Base-by-base conservation (phyloP, 1,140 invertebrate species). In the Lepidurus apus region DNA sequence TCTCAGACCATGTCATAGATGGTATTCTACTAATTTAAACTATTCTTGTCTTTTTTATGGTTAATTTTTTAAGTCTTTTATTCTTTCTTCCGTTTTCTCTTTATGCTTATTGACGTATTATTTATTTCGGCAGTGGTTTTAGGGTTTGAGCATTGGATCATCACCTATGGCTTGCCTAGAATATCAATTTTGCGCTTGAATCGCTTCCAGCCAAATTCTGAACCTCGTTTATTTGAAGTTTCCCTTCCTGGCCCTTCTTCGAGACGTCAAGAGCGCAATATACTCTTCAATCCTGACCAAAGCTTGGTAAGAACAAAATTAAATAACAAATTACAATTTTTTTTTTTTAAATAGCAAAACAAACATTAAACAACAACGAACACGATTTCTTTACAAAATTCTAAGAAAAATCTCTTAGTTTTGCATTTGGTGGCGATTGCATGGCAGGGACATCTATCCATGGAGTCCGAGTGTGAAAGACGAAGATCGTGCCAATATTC, bases 401-500 rank as follows among this genome's bases (percentile, higher is more conserved):
- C 75, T 17, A 4, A n/a, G 42, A 43, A 24, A 34, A 4, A 8
- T 43, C 10, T 42, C 13, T 13, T 26, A 77, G 73, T 26, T 79
- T 24, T 79, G 78, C 21, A 43, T 79, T 11, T 79, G 78, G 78
- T 79, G 78, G 78, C 43, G 42, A 10, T 43, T 74, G 42, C 73
- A 79, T 45, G 78, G 78, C 7, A 74, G 78, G 21, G 78, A 79
- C 26, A 47, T 79, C 43, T 79, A 74, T 42, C 73, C 78, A 11
- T 79, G 78, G 78, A 45, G 73, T 13, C 78, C 78, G 7, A 74
- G 47, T 13, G 78, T 79, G 1, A 43, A 74, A 7, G 78, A 74
- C 34, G 78, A 79, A 47, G 78, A 79, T 21, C 78, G 78, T 44
- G 78, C 78, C 74, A 79, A 79, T 44, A 74, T 79, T 13, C 43